Evolutionary conservation across 1,140 invertebrate genomes (phyloP), one percentile per base, ranked within the genome.

Genomic region (Cecropterus lyciades): DNA sequence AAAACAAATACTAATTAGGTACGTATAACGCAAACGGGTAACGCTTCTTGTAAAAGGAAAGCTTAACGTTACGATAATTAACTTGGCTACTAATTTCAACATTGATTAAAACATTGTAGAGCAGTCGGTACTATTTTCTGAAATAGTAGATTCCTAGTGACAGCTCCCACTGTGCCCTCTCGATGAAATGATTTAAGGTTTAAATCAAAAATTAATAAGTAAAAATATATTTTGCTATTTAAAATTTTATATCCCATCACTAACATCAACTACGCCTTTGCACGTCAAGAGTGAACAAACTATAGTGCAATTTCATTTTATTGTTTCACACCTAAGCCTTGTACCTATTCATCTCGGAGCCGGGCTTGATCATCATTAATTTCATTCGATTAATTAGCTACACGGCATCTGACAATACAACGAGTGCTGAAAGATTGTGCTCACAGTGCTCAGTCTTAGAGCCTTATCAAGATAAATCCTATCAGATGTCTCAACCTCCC

Each of bases 381-480:
- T 53, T 53, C 10, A 53, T 53, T 53, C 30, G 51, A 30, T 53
- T 53, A 37, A 53, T 37, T 30, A 53, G 30, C 16, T 33, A 53
- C 51, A 53, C 51, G 51, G 30, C 51, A 53, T 53, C 30, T 53
- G 30, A 37, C 51, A 53, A 40, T 37, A 53, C 51, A 11, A 15
- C 51, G 30, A 37, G 30, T 16, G 51, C 51, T 53, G 30, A 53
- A 37, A 53, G 51, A 53, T 53, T 30, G 51, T 53, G 51, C 30
- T 53, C 51, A 53, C 51, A n/a, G 51, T 53, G 51, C 13, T 53
- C 51, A 42, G 16, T 13, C 33, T 40, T 20, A n/a, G 52, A 42
- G 33, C 15, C 4, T 53, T 53, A 55, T 55, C 52, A n/a, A 55
- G 52, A 55, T 42, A 9, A 55, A 55, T 40, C 30, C 16, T 40